phyloP scores from a whole-genome alignment of 2,888 invertebrate species.

The Athrips mouffetella region DNA sequence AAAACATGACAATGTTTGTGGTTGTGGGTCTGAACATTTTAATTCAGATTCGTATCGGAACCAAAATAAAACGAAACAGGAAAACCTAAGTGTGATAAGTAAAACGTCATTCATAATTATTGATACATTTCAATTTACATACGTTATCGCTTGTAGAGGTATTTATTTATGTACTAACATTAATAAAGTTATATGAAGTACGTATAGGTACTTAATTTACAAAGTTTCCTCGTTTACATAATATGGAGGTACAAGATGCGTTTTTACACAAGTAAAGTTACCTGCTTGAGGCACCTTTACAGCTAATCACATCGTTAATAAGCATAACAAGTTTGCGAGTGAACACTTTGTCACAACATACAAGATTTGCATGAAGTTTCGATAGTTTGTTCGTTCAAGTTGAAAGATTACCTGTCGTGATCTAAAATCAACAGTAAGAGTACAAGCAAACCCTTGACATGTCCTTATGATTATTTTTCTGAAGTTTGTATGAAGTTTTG shows the following conservation, averaged over 20 bases:
- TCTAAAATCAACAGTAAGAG: too few relatives aligned
- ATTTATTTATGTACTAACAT: background rate
- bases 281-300: too few relatives aligned
- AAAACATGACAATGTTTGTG: conserved; percentile 57
- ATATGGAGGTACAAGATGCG: background rate
- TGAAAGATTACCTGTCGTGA: too few relatives aligned
- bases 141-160: background rate
- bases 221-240: conserved; percentile 2
- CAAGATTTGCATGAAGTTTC: too few relatives aligned
- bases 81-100: conserved; percentile 6
- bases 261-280: background rate
- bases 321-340: too few relatives aligned
- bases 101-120: conserved; percentile 6
- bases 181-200: background rate
- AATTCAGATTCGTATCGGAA: conserved; percentile 28
- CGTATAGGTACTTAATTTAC: background rate
- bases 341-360: too few relatives aligned
- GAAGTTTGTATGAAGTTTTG: too few relatives aligned
- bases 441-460: too few relatives aligned
- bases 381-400: too few relatives aligned
- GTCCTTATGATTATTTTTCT: too few relatives aligned
- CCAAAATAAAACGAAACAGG: conserved; percentile 19
- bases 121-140: conserved; percentile 4
- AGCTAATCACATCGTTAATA: too few relatives aligned
- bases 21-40: conserved; percentile 42